phyloP scores from a whole-genome alignment of 1,140 invertebrate species.

The Aphelenchoides besseyi region DNA sequence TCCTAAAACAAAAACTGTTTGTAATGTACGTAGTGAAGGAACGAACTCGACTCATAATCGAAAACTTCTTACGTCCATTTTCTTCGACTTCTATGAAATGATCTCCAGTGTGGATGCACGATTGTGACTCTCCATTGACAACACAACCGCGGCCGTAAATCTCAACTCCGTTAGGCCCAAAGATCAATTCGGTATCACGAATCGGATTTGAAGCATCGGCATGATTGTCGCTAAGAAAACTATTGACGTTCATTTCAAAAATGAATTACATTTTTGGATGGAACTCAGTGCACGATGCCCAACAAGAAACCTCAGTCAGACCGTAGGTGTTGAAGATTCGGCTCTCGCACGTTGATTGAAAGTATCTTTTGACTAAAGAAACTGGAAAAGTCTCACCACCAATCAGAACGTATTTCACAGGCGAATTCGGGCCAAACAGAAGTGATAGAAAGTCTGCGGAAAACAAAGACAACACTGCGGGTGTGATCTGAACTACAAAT shows the following conservation, averaged over 20 bases:
- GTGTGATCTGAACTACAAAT: background rate
- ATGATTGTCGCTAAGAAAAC: background rate
- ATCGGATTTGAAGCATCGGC: conserved; percentile 13
- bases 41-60: conserved; percentile 9
- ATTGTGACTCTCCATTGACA: background rate
- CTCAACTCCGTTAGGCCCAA: background rate
- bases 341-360: background rate
- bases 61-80: background rate
- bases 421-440: background rate
- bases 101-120: background rate
- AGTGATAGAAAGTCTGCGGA: background rate
- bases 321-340: conserved; percentile 11
- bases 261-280: conserved; percentile 16
- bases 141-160: conserved; percentile 12
- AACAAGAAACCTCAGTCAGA: conserved; percentile 10
- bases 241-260: conserved; percentile 9
- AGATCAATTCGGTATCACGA: background rate
- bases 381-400: conserved; percentile 18
- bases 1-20: conserved; percentile 17
- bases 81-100: background rate
- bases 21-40: background rate
- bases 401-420: conserved; percentile 7
- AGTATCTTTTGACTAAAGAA: conserved; percentile 1
- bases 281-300: conserved; percentile 23
- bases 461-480: conserved; percentile 5